phyloP scores from a whole-genome alignment of 1,140 invertebrate species.

The Teleogryllus occipitalis region DNA sequence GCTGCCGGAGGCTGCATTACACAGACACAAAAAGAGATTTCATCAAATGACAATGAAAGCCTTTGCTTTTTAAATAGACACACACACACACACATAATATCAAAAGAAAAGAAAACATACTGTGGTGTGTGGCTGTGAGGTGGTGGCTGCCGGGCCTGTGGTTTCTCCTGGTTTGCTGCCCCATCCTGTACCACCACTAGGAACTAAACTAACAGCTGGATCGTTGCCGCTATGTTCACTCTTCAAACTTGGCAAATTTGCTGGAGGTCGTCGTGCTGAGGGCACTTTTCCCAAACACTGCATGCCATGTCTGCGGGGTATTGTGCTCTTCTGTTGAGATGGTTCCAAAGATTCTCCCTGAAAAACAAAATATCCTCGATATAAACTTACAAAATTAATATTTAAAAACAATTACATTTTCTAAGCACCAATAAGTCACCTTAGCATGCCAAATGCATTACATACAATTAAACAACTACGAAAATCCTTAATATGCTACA shows the following conservation, averaged over 20 bases:
- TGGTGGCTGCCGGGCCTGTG: conserved; percentile 25
- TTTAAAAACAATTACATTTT: not conserved
- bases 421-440: too few relatives aligned
- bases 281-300: conserved; percentile 97
- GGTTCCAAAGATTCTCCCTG: conserved; percentile 83
- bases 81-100: not conserved
- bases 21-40: not conserved
- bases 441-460: too few relatives aligned
- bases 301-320: conserved; percentile 90
- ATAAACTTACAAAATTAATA: not conserved
- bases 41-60: not conserved
- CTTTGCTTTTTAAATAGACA: not conserved
- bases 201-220: conserved; percentile 62
- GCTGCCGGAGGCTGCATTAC: not conserved
- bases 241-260: conserved; percentile 94
- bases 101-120: conserved; percentile 4
- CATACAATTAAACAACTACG: too few relatives aligned
- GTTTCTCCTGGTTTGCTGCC: conserved; percentile 44
- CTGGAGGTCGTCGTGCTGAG: conserved; percentile 87
- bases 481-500: too few relatives aligned
- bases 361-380: conserved; percentile 27
- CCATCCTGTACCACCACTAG: conserved; percentile 65
- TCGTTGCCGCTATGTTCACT: conserved; percentile 77
- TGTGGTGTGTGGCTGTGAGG: conserved; percentile 21
- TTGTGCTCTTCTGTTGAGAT: conserved; percentile 76